Evolutionary conservation across 2,113 vertebrate species (phyloP).

Genomic region (Podiceps cristatus): DNA sequence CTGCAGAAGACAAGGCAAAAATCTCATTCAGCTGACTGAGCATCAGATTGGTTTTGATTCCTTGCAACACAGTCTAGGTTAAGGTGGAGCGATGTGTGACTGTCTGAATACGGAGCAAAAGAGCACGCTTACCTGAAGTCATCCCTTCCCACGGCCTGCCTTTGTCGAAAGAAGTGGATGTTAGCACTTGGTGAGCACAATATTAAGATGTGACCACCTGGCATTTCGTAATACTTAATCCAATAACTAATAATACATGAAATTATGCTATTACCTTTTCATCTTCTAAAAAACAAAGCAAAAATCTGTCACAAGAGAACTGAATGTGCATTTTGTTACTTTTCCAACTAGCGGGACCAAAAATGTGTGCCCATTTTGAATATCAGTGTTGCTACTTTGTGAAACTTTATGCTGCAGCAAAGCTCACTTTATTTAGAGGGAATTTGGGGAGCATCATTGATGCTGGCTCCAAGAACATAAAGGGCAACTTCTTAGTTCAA

Average conservation of each 20-base stretch:
- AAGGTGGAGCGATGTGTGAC: background rate
- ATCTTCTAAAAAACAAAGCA: background rate
- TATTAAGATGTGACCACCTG: background rate
- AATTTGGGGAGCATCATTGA: background rate
- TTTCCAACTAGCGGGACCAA: background rate
- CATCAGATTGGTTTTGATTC: background rate
- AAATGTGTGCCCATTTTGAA: background rate
- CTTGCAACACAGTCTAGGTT: background rate
- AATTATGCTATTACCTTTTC: background rate
- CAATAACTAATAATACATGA: background rate
- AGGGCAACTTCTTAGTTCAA: background rate
- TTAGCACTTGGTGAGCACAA: background rate
- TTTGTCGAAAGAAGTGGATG: background rate
- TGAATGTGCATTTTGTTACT: background rate
- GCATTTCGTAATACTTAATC: background rate
- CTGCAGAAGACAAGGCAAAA: background rate
- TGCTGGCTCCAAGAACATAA: background rate
- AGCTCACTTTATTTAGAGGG: background rate
- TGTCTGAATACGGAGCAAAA: background rate
- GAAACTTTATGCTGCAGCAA: background rate
- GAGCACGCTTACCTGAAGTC: rapidly evolving
- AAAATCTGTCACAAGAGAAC: background rate
- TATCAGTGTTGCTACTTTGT: background rate
- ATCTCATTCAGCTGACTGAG: background rate
- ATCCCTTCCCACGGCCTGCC: background rate